These are phyloP conservation scores for Pristionchus japonicus DNA, from an alignment of 2,888 invertebrate species.

Conservation along the genomic window DNA sequence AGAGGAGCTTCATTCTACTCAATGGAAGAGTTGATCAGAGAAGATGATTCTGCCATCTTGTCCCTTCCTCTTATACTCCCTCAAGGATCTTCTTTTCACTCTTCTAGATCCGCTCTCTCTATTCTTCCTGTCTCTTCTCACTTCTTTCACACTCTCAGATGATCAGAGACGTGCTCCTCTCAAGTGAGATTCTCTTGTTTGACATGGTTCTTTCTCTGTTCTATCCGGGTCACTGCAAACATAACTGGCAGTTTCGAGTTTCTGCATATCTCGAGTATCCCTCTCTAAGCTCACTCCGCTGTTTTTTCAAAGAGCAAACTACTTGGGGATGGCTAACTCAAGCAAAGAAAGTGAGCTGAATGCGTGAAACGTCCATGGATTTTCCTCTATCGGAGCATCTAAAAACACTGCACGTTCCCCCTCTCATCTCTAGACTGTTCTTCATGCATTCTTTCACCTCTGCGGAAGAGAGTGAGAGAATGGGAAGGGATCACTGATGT, in stretches of 20 bases:
- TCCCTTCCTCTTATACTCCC: neutral
- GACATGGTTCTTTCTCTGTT: neutral
- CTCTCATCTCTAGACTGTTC: neutral
- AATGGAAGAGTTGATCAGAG: neutral
- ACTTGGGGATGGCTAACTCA: neutral
- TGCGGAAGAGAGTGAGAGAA: neutral
- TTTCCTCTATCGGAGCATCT: neutral
- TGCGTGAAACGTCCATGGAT: neutral
- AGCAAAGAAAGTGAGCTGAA: neutral
- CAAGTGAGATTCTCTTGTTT: neutral
- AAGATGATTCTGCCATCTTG: neutral
- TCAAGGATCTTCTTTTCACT: neutral
- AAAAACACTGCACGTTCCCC: neutral
- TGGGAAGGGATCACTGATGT: neutral
- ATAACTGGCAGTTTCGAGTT: neutral
- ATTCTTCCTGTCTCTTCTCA: neutral
- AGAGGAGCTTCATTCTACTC: constrained; percentile 6
- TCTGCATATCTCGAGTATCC: neutral
- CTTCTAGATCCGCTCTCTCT: no score
- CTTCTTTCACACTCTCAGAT: neutral
- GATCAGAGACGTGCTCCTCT: neutral
- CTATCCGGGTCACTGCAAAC: neutral
- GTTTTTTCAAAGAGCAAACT: no score
- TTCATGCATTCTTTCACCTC: neutral
- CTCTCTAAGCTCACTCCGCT: neutral